A percentile compares a stretch with the other conserved stretches of the same genome.
Conservation (phyloP, 2,113 vertebrate species). For the Oryzias curvinotus region DNA sequence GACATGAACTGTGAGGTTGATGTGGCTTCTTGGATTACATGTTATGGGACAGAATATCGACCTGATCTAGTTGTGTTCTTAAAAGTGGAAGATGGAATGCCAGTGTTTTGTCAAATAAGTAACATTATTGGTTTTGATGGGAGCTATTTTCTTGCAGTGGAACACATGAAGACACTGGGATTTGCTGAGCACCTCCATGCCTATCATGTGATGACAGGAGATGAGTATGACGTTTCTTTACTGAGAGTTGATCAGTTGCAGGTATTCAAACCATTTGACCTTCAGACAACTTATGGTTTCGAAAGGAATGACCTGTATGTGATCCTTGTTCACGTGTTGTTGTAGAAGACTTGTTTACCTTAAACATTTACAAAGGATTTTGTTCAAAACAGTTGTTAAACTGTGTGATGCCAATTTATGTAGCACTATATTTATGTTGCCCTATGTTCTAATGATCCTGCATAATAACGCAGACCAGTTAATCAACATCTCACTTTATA, state of each 20-base stretch:
- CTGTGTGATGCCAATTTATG: neutral
- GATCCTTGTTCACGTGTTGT: neutral
- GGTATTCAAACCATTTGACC: neutral
- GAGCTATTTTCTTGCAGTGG: neutral
- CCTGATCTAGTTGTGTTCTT: neutral
- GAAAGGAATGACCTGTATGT: neutral
- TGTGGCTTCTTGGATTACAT: neutral
- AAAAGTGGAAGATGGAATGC: neutral
- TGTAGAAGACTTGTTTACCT: neutral
- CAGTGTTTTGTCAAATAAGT: neutral
- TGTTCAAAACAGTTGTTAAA: neutral
- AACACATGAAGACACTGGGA: neutral
- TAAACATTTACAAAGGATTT: neutral
- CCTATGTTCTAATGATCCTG: no score
- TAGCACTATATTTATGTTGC: neutral
- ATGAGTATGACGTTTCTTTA: neutral
- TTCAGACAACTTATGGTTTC: constrained; percentile 1
- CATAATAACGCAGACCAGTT: no score
- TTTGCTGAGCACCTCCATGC: constrained; percentile 4
- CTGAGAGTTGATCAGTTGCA: neutral
- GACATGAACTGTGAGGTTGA: neutral
- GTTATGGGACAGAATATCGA: neutral
- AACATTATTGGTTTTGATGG: constrained; percentile 1
- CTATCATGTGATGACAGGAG: neutral
- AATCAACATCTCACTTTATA: no score